Evolutionary conservation across 2,888 invertebrate species (phyloP), one percentile per base, ranked within the genome.

Genomic region (Malachius bipustulatus): DNA sequence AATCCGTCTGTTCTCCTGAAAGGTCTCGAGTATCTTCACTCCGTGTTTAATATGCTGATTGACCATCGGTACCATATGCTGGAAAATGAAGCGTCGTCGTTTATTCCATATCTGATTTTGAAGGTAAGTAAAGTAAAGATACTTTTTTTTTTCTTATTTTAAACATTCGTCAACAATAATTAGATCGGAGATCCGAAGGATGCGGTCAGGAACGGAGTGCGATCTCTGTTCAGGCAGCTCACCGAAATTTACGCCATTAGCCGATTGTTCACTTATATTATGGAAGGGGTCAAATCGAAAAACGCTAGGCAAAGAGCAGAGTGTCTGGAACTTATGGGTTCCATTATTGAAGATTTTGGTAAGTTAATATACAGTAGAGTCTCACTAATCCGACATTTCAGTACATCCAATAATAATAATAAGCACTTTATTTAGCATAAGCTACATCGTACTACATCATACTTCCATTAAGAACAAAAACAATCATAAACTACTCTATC

Each of bases 151-250:
- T n/a, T n/a, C n/a, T n/a, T n/a, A n/a, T n/a, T n/a, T n/a, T n/a
- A n/a, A n/a, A n/a, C n/a, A n/a, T n/a, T n/a, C n/a, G n/a, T n/a
- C n/a, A n/a, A n/a, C n/a, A n/a, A n/a, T n/a, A n/a, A n/a, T n/a
- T 37, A 84, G 83, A 77, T 91, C 40, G 97, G 96, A 2, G 96
- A 97, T 61, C 84, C 94, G 0, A 97, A 97, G 64, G 96, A 97
- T 61, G 75, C 89, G 8, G 89, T 97, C 0, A 73, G 96, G 11
- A 82, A 84, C 56, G 87, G 85, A 19, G 93, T 96, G 1, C 78
- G 88, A 42, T 71, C 77, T 2, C 69, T 97, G 3, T 75, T 97
- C 49, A 82, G 80, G 48, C 82, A 82, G 61, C 80, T 94, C 34
- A 82, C 82, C 45, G 70, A 78, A 4, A 77, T 96, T 4, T 93